Percentiles rank a stretch among this genome's conserved stretches.
Conservation (phyloP, 2,113 vertebrate genomes). For the Loxodonta africana region DNA sequence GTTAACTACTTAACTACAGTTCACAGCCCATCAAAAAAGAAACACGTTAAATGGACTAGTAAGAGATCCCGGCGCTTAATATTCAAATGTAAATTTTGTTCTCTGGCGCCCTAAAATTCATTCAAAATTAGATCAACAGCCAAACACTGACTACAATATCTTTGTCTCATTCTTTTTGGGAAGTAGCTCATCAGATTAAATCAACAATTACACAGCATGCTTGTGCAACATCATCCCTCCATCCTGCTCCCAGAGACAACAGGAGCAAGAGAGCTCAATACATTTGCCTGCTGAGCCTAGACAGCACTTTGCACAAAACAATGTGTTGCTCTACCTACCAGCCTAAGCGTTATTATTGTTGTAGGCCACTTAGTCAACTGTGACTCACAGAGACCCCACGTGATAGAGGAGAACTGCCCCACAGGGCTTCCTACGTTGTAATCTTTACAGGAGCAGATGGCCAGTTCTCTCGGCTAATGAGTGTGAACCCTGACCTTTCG, state of each 20-base stretch:
- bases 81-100: slow-evolving; percentile 17
- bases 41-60: not conserved
- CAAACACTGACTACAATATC: not conserved
- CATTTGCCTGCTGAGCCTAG: not conserved
- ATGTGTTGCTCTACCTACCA: not conserved
- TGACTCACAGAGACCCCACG: too few species aligned
- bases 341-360: too few species aligned
- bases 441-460: too few species aligned
- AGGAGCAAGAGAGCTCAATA: not conserved
- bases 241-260: not conserved
- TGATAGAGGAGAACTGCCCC: too few species aligned
- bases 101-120: slow-evolving; percentile 37
- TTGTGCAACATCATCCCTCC: not conserved
- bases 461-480: not conserved
- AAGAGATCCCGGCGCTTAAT: not conserved
- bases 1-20: not conserved
- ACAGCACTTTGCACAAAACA: not conserved
- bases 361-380: too few species aligned
- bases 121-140: slow-evolving; percentile 40
- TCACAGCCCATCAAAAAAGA: not conserved
- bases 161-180: not conserved
- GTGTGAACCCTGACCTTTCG: not conserved
- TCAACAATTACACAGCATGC: not conserved
- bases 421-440: too few species aligned
- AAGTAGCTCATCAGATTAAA: not conserved